These are phyloP conservation scores for Noctua fimbriata DNA, from an alignment of 2,888 invertebrate genomes.

Conservation along the genomic window DNA sequence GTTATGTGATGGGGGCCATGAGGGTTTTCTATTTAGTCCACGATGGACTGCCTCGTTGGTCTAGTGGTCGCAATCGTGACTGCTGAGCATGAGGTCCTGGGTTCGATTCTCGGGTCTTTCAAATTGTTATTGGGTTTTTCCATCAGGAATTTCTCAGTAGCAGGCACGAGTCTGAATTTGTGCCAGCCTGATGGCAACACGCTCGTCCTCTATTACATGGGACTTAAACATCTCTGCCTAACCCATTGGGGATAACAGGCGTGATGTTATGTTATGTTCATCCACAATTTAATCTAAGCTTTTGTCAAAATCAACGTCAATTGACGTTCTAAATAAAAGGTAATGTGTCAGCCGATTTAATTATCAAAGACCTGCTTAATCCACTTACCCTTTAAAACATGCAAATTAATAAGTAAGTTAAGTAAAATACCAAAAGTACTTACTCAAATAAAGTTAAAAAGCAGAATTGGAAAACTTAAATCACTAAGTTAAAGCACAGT, in stretches of 20 bases:
- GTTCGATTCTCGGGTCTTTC: too few species aligned
- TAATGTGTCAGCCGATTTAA: neutral
- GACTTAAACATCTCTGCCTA: too few species aligned
- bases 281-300: neutral
- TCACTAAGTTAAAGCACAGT: conserved; percentile 34
- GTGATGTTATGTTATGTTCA: too few species aligned
- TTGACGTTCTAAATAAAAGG: neutral
- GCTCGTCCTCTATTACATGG: too few species aligned
- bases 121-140: too few species aligned
- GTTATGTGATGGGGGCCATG: neutral
- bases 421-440: conserved; percentile 1
- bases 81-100: too few species aligned
- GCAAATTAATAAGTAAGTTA: neutral
- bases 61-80: too few species aligned
- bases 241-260: too few species aligned
- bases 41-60: too few species aligned
- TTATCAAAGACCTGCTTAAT: neutral
- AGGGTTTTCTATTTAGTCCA: neutral
- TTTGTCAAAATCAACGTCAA: neutral
- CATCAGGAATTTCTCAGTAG: too few species aligned
- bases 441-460: conserved; percentile 7
- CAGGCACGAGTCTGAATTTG: too few species aligned
- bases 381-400: neutral
- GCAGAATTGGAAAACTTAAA: conserved; percentile 44
- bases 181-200: too few species aligned